A percentile compares a stretch with the other conserved stretches of the same genome.
These are phyloP conservation scores for Apis florea DNA, from an alignment of 1,140 invertebrate genomes.

Conservation along the genomic window DNA sequence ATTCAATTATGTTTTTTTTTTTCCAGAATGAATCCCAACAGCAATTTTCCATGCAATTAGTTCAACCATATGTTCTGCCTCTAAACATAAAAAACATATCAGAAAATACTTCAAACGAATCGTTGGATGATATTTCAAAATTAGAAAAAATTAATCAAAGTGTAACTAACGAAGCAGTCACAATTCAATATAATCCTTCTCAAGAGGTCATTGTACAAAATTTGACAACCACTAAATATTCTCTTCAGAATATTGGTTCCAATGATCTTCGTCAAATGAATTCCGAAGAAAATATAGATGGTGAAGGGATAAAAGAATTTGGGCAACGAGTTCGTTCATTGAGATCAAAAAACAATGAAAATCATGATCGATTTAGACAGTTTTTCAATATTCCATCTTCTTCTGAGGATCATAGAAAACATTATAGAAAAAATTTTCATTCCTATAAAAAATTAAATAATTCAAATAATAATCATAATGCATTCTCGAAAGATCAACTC, in stretches of 20 bases:
- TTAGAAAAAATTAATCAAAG: background rate
- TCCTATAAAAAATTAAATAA: conserved; percentile 1
- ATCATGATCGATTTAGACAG: background rate
- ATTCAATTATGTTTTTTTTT: conserved; percentile 19
- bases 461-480: background rate
- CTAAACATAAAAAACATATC: background rate
- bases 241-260: background rate
- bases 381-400: background rate
- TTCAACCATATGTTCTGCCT: conserved; percentile 7
- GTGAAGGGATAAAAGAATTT: conserved; percentile 57
- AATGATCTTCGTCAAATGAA: background rate
- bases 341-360: background rate
- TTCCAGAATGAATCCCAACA: conserved; percentile 34
- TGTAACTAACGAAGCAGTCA: background rate
- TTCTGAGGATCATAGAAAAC: conserved; percentile 13
- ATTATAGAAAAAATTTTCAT: background rate
- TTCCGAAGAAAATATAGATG: background rate
- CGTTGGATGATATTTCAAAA: background rate
- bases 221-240: background rate
- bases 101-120: background rate
- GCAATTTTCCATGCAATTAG: conserved; percentile 25
- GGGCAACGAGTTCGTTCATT: conserved; percentile 47
- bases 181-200: background rate
- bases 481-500: background rate
- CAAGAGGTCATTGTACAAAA: conserved; percentile 6